Evolutionary conservation across 2,797 vertebrate species (phyloP).

Genomic region (Cheirogaleus major): DNA sequence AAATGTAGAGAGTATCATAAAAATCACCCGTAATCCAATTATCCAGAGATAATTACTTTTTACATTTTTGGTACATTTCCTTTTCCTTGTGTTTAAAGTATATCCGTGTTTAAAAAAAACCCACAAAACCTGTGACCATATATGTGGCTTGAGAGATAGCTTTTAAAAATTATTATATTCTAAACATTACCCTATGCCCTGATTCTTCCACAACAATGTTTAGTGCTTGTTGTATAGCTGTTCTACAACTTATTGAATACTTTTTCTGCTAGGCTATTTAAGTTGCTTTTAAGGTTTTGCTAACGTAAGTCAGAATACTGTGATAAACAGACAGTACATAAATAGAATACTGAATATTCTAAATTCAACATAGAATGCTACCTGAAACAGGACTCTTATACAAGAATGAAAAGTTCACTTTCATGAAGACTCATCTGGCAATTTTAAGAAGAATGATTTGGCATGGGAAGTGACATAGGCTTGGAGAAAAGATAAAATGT

Average conservation of each 20-base stretch:
- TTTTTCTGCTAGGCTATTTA: neutral
- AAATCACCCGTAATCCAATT: constrained; percentile 12
- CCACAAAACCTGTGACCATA: neutral
- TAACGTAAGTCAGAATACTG: neutral
- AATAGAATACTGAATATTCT: neutral
- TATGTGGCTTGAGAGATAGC: neutral
- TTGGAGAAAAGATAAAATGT: neutral
- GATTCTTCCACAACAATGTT: neutral
- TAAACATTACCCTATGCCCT: neutral
- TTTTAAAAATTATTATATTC: constrained; percentile 24
- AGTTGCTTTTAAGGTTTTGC: neutral
- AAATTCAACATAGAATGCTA: neutral
- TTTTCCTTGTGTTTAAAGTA: neutral
- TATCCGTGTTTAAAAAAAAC: neutral
- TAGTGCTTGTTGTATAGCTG: neutral
- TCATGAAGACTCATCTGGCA: neutral
- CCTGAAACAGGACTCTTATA: neutral
- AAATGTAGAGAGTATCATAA: neutral
- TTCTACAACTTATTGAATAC: neutral
- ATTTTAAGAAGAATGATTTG: neutral
- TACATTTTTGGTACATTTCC: neutral
- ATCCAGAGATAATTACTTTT: neutral
- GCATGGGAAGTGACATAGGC: neutral
- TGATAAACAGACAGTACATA: neutral
- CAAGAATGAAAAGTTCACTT: neutral